Percentiles rank a stretch among this genome's conserved stretches.
Conservation (phyloP, 2,797 vertebrate genomes). For the Zenarchopterus dispar region DNA sequence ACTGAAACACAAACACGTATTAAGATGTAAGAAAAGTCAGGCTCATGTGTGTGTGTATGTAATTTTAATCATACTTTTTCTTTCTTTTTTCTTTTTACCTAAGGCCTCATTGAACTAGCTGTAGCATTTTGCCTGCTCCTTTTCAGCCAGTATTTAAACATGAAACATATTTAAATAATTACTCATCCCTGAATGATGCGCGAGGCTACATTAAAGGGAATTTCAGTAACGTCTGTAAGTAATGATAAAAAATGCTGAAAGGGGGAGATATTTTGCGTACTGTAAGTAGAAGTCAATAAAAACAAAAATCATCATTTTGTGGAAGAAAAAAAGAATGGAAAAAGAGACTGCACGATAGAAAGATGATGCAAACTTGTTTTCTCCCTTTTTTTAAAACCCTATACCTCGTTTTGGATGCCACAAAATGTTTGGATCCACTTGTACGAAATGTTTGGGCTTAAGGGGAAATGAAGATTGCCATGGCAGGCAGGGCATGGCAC, state of each 20-base stretch:
- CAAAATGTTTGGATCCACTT: constrained; percentile 69
- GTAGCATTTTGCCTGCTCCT: constrained; percentile 82
- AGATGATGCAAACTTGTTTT: constrained; percentile 75
- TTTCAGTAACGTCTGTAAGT: constrained; percentile 75
- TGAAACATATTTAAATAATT: constrained; percentile 80
- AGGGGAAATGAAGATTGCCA: constrained; percentile 53
- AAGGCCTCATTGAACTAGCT: constrained; percentile 76
- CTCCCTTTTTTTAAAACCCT: constrained; percentile 60
- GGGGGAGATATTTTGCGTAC: constrained; percentile 70
- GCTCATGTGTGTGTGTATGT: constrained; percentile 69
- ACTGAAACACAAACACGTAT: constrained; percentile 48
- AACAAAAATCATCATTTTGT: constrained; percentile 77
- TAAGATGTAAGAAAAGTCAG: constrained; percentile 35
- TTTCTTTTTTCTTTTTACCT: constrained; percentile 58
- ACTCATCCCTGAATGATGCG: constrained; percentile 74
- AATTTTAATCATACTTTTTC: constrained; percentile 53
- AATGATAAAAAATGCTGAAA: constrained; percentile 67
- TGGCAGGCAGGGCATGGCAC: constrained; percentile 20
- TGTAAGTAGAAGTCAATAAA: constrained; percentile 78
- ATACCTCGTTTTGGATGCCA: constrained; percentile 67
- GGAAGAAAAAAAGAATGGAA: constrained; percentile 56
- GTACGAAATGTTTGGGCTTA: constrained; percentile 55
- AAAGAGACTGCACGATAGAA: constrained; percentile 80
- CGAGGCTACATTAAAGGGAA: constrained; percentile 72
- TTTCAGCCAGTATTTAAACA: constrained; percentile 80